These are phyloP conservation scores for Aromia moschata DNA, from an alignment of 2,888 invertebrate species.

Conservation along the genomic window DNA sequence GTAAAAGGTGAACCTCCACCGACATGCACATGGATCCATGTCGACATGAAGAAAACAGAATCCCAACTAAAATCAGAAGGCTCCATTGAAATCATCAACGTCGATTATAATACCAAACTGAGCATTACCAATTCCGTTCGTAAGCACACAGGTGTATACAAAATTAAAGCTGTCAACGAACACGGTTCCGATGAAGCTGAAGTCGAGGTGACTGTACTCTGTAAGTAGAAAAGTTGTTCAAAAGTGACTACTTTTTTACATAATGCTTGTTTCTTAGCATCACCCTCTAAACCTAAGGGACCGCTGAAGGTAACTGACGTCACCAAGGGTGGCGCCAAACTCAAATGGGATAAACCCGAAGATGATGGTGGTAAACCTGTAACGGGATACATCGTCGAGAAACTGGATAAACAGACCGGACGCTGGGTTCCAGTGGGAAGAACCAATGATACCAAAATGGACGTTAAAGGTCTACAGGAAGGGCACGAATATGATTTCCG, in stretches of 20 bases:
- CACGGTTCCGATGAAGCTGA: conserved; percentile 93
- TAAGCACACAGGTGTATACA: conserved; percentile 90
- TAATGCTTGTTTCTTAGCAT: conserved; percentile 65
- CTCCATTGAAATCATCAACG: conserved; percentile 80
- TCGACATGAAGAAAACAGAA: too few species aligned
- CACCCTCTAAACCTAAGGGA: conserved; percentile 88
- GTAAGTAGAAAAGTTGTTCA: too few species aligned
- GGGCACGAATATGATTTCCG: conserved; percentile 94
- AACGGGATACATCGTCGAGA: conserved; percentile 93
- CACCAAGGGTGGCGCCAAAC: conserved; percentile 87
- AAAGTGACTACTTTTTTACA: too few species aligned
- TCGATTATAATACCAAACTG: conserved; percentile 91
- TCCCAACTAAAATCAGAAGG: conserved; percentile 78
- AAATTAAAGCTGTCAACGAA: conserved; percentile 88
- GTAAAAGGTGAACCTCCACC: conserved; percentile 97
- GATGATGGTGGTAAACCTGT: conserved; percentile 95
- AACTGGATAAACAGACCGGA: conserved; percentile 90
- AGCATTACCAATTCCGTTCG: conserved; percentile 81
- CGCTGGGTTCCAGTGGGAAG: conserved; percentile 94
- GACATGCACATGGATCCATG: conserved; percentile 89
- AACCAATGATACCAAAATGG: conserved; percentile 86
- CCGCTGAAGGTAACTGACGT: conserved; percentile 89
- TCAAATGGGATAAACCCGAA: conserved; percentile 93
- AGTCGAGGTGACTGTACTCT: conserved; percentile 90
- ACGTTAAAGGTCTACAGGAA: conserved; percentile 88